Base-by-base conservation (phyloP, 1,140 invertebrate genomes). In the Drosophila sp. region DNA sequence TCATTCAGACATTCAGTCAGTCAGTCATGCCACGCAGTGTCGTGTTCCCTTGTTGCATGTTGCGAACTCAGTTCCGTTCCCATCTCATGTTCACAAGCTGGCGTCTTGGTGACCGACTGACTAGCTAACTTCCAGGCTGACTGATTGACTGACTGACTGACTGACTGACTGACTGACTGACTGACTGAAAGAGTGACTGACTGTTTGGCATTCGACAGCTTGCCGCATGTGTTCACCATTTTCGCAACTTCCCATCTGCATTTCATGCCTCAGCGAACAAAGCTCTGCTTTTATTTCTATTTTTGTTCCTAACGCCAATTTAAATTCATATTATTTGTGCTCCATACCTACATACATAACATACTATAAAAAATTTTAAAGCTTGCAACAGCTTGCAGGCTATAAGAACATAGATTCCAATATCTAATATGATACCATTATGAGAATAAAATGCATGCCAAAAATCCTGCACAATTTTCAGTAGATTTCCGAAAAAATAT, bases 291-390 rank as follows among this genome's bases (percentile, higher is more conserved):
- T 45, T 51, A n/a, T n/a, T n/a, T n/a, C n/a, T 41, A 65, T 53
- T 78, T 75, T 75, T 65, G 46, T 76, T 66, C 57, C 59, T 51
- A 25, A 58, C 48, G 71, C 56, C 72, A 80, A 80, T 89, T 89
- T 77, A 89, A 89, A 89, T 89, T 89, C 84, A 89, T 89, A 89
- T 84, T 89, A 84, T 89, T 89, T 80, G 51, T 69, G 61, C 63
- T 78, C 45, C 48, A 66, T 14, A 65, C 38, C 53, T 16, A 45
- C 40, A 51, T 36, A 41, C 38, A 14, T 36, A 13, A 34, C 16
- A 9, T 36, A 43, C 29, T 43, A 43, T 43, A 16, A 13, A 43
- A 43, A 18, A 18, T 18, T 18, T 43, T 43, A 16, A 7, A 43
- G n/a, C 7, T 5, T 4, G 27, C 27, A 29, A 5, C 27, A 29